These are phyloP conservation scores for Gavia stellata DNA, from an alignment of 2,113 vertebrate species.

Conservation along the genomic window DNA sequence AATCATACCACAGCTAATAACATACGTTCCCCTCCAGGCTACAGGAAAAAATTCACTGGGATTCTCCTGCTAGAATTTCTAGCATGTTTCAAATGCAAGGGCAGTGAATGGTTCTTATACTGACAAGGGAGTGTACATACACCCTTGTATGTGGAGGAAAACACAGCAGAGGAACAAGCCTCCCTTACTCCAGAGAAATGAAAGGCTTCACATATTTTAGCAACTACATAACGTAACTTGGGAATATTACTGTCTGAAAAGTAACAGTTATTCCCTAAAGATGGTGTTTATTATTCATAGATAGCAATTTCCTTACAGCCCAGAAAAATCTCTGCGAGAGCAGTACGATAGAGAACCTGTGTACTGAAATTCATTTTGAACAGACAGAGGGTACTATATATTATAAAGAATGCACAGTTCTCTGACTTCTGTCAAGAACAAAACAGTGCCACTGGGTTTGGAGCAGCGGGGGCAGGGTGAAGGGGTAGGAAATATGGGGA, in stretches of 20 bases:
- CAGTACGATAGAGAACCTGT: neutral
- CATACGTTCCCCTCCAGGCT: neutral
- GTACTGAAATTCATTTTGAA: neutral
- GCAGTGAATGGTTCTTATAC: neutral
- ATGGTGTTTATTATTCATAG: conserved; percentile 24
- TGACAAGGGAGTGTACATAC: neutral
- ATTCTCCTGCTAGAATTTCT: conserved; percentile 19
- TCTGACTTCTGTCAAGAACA: neutral
- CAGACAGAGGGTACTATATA: neutral
- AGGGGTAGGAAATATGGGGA: neutral
- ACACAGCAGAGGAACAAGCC: conserved; percentile 46
- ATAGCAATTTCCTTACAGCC: neutral
- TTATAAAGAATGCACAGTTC: neutral
- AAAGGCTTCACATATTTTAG: conserved; percentile 68
- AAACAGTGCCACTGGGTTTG: neutral
- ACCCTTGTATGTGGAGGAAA: neutral
- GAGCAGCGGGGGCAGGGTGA: no score
- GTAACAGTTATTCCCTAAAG: conserved; percentile 29
- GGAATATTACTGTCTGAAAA: conserved; percentile 57
- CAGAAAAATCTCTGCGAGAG: conserved; percentile 10
- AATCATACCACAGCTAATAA: neutral
- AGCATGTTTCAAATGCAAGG: neutral
- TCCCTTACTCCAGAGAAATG: conserved; percentile 42
- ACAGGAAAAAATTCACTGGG: neutral
- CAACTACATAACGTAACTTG: conserved; percentile 45